Conservation (phyloP, 2,888 invertebrate genomes). For the Heliothis peltigera region DNA sequence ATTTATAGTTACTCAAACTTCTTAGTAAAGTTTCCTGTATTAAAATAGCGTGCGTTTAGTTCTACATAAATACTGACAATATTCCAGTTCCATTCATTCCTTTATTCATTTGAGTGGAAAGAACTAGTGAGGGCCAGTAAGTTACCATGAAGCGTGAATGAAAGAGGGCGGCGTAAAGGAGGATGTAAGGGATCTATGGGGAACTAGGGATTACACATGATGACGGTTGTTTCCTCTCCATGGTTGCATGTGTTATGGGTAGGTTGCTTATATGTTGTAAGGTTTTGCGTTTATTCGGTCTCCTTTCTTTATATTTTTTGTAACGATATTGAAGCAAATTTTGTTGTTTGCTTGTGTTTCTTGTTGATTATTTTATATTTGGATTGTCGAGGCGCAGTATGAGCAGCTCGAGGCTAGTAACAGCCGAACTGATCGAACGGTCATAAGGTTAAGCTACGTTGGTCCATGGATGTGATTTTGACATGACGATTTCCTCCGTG, state of each 20-base stretch:
- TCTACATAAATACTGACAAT: conserved; percentile 2
- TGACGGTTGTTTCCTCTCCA: conserved; percentile 37
- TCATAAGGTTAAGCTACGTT: too few relatives aligned
- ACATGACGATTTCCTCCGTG: too few relatives aligned
- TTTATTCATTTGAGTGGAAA: conserved; percentile 50
- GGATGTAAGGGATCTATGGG: conserved; percentile 46
- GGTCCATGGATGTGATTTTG: too few relatives aligned
- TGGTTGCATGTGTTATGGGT: conserved; percentile 5
- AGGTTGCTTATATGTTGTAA: conserved; percentile 11
- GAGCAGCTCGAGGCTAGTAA: too few relatives aligned
- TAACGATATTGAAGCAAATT: background rate
- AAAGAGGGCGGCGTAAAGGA: conserved; percentile 38
- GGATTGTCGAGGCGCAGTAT: too few relatives aligned
- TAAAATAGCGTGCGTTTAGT: background rate
- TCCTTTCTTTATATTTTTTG: background rate
- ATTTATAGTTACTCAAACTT: background rate
- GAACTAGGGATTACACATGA: conserved; percentile 54
- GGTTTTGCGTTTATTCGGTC: background rate
- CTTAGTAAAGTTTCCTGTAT: background rate
- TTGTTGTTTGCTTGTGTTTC: background rate
- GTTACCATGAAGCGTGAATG: conserved; percentile 53
- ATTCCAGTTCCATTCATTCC: conserved; percentile 44
- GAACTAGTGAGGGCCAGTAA: conserved; percentile 49
- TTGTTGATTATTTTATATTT: too few relatives aligned
- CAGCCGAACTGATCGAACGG: too few relatives aligned